These are phyloP conservation scores for Bolinopsis microptera DNA, from an alignment of 37 sponge, comb jelly and placozoan genomes.

Conservation along the genomic window DNA sequence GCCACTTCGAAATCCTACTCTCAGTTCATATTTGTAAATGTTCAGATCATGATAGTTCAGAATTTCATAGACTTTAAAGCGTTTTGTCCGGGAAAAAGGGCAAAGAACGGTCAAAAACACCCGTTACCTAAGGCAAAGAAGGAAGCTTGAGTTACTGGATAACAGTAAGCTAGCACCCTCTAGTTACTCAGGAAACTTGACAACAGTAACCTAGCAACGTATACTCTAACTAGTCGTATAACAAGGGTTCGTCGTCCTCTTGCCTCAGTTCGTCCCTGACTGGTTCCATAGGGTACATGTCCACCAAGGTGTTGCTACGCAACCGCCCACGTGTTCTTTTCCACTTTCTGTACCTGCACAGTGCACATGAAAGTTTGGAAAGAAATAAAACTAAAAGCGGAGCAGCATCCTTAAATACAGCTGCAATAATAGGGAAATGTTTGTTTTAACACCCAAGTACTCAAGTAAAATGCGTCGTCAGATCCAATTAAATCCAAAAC, in stretches of 20 bases:
- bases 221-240: background rate
- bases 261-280: background rate
- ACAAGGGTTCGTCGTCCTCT: conserved; percentile 38
- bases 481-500: no score
- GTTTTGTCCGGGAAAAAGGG: no score
- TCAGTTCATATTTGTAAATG: no score
- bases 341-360: conserved; percentile 43
- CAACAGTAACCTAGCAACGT: background rate
- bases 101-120: background rate
- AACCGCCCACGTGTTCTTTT: background rate
- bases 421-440: no score
- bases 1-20: no score
- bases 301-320: background rate
- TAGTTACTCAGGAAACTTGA: background rate
- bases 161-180: background rate
- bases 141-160: background rate
- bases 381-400: no score
- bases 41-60: no score
- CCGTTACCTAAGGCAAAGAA: background rate
- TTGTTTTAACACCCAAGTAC: no score
- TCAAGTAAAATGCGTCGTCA: no score
- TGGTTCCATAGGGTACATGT: conserved; percentile 21
- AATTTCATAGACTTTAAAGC: no score
- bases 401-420: no score
- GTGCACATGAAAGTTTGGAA: background rate